Conservation (phyloP, 2,113 vertebrate species). For the Trichomycterus rosablanca region DNA sequence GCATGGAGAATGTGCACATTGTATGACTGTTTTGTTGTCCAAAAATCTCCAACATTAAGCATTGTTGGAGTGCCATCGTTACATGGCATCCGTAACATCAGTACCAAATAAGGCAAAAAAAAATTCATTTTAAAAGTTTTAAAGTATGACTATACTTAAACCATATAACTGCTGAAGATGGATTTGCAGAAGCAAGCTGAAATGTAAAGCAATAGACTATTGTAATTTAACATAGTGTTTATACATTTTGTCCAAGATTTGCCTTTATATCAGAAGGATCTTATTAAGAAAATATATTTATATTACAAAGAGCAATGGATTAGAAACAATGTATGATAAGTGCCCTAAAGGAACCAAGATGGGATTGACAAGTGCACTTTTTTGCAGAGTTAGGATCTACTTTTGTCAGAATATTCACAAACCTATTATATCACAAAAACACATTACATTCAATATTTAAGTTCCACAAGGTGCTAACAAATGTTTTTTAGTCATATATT, state of each 20-base stretch:
- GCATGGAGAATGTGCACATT: not conserved
- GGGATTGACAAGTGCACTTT: conserved; percentile 74
- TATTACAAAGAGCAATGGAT: conserved; percentile 37
- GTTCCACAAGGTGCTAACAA: conserved; percentile 83
- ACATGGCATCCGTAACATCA: not conserved
- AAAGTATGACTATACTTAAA: too few species aligned
- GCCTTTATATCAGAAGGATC: conserved; percentile 20
- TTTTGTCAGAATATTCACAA: conserved; percentile 60
- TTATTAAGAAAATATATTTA: conserved; percentile 40
- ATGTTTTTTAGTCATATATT: conserved; percentile 47
- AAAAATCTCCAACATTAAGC: too few species aligned
- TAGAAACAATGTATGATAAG: conserved; percentile 38
- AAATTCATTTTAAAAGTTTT: too few species aligned
- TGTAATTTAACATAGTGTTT: conserved; percentile 14
- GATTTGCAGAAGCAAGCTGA: not conserved
- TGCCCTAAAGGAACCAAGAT: conserved; percentile 43
- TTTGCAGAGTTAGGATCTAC: conserved; percentile 58
- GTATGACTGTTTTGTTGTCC: not conserved
- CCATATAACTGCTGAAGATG: conserved; percentile 7
- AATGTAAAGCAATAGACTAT: conserved; percentile 11
- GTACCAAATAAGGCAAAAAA: conserved; percentile 11
- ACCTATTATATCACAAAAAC: conserved; percentile 63
- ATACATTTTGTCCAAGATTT: conserved; percentile 32
- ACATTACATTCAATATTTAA: conserved; percentile 67
- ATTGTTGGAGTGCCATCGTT: not conserved